phyloP scores from a whole-genome alignment of 2,113 vertebrate species.

The Genyomyrus donnyi region DNA sequence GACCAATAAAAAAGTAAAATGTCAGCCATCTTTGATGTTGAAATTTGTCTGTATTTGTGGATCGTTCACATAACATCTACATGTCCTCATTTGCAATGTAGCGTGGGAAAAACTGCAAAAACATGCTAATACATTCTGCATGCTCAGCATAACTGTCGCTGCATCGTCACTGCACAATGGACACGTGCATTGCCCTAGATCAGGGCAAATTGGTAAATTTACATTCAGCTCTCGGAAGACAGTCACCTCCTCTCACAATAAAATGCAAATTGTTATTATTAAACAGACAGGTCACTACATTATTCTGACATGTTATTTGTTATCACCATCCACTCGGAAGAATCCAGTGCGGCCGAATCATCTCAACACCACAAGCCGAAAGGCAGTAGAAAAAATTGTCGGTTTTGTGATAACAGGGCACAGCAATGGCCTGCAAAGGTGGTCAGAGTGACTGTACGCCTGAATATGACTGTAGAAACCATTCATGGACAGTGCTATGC shows the following conservation, averaged over 20 bases:
- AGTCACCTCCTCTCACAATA: not conserved
- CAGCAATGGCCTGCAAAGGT: not conserved
- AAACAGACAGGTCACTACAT: not conserved
- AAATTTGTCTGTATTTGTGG: not conserved
- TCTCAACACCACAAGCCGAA: not conserved
- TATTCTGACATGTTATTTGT: not conserved
- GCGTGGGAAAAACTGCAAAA: not conserved
- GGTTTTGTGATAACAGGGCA: not conserved
- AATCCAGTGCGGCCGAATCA: not conserved
- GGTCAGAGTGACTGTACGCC: not conserved
- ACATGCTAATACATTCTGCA: not conserved
- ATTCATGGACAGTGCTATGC: not conserved
- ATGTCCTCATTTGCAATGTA: not conserved
- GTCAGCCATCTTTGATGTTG: not conserved
- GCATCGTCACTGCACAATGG: not conserved
- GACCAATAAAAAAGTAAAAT: not conserved
- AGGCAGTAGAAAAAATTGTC: not conserved
- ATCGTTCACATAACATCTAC: not conserved
- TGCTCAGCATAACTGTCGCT: not conserved
- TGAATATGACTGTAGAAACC: not conserved
- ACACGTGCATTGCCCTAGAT: not conserved
- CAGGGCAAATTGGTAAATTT: not conserved
- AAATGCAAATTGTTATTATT: not conserved
- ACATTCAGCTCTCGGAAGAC: not conserved
- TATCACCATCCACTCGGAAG: not conserved